phyloP scores from a whole-genome alignment of 2,113 vertebrate genomes.

The Silurus meridionalis region DNA sequence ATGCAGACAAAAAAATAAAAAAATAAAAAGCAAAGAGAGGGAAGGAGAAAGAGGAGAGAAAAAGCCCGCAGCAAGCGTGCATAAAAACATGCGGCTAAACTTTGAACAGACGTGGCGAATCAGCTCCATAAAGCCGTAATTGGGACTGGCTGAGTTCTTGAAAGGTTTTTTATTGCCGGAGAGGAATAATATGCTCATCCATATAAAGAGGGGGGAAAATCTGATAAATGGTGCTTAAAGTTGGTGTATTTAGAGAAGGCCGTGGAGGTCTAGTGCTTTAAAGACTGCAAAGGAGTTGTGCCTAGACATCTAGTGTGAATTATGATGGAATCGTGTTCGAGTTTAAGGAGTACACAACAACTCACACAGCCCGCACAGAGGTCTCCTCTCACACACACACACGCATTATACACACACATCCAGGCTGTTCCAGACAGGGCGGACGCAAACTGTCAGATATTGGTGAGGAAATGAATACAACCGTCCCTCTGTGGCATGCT shows the following conservation, averaged over 20 bases:
- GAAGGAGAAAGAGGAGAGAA: constrained; percentile 12
- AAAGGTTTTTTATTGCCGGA: constrained; percentile 59
- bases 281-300: constrained; percentile 46
- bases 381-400: background rate
- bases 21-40: constrained; percentile 9
- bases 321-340: constrained; percentile 27
- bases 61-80: constrained; percentile 39
- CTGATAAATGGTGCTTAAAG: constrained; percentile 51
- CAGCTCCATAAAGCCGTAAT: constrained; percentile 53
- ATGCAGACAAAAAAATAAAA: constrained; percentile 40
- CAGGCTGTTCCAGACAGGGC: constrained; percentile 20
- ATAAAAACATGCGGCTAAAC: constrained; percentile 55
- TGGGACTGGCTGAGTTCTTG: constrained; percentile 52
- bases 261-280: constrained; percentile 47
- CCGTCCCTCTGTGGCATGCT: constrained; percentile 20
- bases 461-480: constrained; percentile 42
- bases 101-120: constrained; percentile 52
- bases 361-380: constrained; percentile 1
- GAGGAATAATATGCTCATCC: constrained; percentile 56
- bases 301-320: constrained; percentile 34
- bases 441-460: constrained; percentile 37
- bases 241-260: constrained; percentile 51
- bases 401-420: constrained; percentile 5
- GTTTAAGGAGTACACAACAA: constrained; percentile 34
- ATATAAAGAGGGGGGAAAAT: constrained; percentile 44